Evolutionary conservation across 2,888 invertebrate species (phyloP).

Genomic region (Helleia helle): DNA sequence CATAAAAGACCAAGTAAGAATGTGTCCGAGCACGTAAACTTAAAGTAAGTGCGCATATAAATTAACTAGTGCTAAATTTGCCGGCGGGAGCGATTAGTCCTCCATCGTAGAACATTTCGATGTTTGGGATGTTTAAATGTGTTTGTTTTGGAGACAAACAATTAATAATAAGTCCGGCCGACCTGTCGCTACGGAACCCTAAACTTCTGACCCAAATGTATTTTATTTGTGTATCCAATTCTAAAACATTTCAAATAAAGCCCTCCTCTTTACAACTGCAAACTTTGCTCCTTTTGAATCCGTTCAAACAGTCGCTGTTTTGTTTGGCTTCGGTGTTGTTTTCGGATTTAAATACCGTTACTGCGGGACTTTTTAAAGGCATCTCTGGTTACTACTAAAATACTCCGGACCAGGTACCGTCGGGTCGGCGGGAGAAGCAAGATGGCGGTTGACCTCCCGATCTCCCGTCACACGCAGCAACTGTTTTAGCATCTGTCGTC

Average conservation of each 20-base stretch:
- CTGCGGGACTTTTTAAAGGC: slow-evolving; percentile 26
- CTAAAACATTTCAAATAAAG: slow-evolving; percentile 7
- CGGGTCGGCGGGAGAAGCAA: slow-evolving; percentile 46
- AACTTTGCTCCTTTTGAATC: slow-evolving; percentile 1
- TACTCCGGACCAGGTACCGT: slow-evolving; percentile 53
- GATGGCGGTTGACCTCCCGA: slow-evolving; percentile 66
- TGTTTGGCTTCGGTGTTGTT: slow-evolving; percentile 4
- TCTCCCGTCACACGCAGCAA: slow-evolving; percentile 69
- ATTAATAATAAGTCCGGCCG: no score
- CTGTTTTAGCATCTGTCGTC: slow-evolving; percentile 64
- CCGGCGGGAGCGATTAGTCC: no score
- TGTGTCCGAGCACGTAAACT: no score
- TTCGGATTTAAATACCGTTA: slow-evolving; percentile 11
- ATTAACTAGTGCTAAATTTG: no score
- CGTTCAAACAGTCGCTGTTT: slow-evolving; percentile 1
- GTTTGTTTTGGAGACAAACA: no score
- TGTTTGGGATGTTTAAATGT: no score
- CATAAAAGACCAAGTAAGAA: no score
- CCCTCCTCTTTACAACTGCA: slow-evolving; percentile 1
- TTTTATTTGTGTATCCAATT: slow-evolving; percentile 1
- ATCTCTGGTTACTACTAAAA: slow-evolving; percentile 49
- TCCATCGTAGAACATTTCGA: no score
- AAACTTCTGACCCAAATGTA: background rate
- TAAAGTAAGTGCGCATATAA: no score
- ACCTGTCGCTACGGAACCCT: no score